Evolutionary conservation across 2,797 vertebrate species (phyloP).

Genomic region (Phalloptychus januarius): DNA sequence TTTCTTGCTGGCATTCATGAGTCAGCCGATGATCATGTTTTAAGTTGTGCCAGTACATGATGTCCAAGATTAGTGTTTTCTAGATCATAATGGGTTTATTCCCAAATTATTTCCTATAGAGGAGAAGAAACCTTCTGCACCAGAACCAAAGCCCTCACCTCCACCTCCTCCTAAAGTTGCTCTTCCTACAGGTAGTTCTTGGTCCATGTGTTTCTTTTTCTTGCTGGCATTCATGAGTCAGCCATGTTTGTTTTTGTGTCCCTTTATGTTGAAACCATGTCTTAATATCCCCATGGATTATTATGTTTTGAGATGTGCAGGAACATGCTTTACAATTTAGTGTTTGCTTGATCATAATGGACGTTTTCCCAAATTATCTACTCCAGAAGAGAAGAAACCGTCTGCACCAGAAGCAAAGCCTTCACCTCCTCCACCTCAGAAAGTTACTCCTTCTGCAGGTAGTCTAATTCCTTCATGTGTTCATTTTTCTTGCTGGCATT

Average conservation of each 20-base stretch:
- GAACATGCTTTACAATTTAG: background rate
- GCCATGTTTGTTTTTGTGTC: background rate
- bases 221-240: background rate
- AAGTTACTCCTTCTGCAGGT: background rate
- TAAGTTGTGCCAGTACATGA: background rate
- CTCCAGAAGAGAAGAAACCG: slow-evolving; percentile 7
- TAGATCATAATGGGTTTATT: slow-evolving; percentile 53
- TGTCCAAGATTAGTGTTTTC: slow-evolving; percentile 23
- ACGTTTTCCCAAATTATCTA: slow-evolving; percentile 51
- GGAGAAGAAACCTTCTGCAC: slow-evolving; percentile 4
- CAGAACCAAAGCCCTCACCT: slow-evolving; percentile 4
- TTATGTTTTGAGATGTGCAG: background rate
- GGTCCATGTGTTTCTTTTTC: background rate
- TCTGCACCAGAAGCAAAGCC: slow-evolving; percentile 1
- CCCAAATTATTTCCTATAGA: slow-evolving; percentile 39
- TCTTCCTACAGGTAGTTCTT: background rate
- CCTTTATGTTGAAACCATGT: background rate
- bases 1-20: background rate
- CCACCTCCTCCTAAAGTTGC: background rate
- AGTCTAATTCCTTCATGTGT: background rate
- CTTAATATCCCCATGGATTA: background rate
- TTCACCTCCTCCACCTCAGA: background rate
- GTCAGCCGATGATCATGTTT: background rate
- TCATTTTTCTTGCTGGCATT: background rate
- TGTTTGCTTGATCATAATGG: slow-evolving; percentile 43